Percentiles rank a stretch among this genome's conserved stretches.
These are phyloP conservation scores for Erythrocercus mccallii DNA, from an alignment of 2,113 vertebrate species.

Conservation along the genomic window DNA sequence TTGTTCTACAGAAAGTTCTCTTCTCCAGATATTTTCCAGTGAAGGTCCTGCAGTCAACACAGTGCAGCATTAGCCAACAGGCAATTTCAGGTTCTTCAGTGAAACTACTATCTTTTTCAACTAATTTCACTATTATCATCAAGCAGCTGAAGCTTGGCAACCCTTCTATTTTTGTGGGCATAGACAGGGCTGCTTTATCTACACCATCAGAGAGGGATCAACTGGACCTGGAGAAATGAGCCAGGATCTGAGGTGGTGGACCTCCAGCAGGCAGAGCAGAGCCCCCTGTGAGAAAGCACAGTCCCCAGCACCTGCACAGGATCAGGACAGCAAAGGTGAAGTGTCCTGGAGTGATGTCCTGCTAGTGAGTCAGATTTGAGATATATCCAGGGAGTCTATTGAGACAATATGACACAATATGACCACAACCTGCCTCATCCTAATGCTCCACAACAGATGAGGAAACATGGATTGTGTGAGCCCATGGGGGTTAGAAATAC, in stretches of 20 bases:
- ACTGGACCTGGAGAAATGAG: neutral
- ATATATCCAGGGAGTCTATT: neutral
- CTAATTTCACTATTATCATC: neutral
- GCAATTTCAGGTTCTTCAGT: neutral
- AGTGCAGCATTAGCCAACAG: neutral
- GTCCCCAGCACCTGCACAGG: neutral
- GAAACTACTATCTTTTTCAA: neutral
- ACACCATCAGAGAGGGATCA: neutral
- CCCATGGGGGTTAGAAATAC: rapidly evolving
- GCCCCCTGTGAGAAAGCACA: rapidly evolving
- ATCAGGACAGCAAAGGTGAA: neutral
- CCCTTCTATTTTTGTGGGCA: neutral
- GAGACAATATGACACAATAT: neutral
- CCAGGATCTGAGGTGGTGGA: neutral
- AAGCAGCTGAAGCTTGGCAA: neutral
- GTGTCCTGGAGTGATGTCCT: neutral
- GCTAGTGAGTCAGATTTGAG: neutral
- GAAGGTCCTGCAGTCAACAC: neutral
- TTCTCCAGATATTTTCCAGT: neutral
- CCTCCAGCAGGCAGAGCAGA: rapidly evolving
- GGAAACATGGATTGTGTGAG: neutral
- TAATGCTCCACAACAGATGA: neutral
- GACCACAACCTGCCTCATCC: neutral
- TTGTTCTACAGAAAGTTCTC: neutral
- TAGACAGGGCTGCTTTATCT: neutral